These are phyloP conservation scores for Spialia ferax DNA, from an alignment of 2,888 invertebrate species.

Conservation along the genomic window DNA sequence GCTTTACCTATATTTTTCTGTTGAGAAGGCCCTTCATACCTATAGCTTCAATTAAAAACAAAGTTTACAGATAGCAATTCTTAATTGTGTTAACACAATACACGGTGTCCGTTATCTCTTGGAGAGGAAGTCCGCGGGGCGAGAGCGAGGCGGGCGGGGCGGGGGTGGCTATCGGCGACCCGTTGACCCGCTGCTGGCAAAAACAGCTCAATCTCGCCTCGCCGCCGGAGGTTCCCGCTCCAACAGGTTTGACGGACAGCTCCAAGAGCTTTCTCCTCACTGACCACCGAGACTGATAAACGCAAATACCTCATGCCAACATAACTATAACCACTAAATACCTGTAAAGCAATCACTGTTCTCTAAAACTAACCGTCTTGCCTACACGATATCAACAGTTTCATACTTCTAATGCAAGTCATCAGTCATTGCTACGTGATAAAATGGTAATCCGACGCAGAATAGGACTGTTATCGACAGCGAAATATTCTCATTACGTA, in stretches of 20 bases:
- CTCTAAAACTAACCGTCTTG: neutral
- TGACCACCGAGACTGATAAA: constrained; percentile 14
- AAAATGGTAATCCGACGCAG: constrained; percentile 2
- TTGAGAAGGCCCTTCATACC: no score
- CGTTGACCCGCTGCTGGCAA: constrained; percentile 38
- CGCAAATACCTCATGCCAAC: constrained; percentile 6
- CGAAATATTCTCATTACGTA: constrained; percentile 16
- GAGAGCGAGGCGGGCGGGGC: constrained; percentile 16
- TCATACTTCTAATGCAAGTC: neutral
- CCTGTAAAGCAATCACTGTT: neutral
- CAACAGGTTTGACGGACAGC: constrained; percentile 30
- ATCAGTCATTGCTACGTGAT: constrained; percentile 12
- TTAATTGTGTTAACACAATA: neutral
- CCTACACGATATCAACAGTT: neutral
- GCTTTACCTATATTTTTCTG: no score
- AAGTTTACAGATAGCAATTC: no score
- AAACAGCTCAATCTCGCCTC: constrained; percentile 37
- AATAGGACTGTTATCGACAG: constrained; percentile 12
- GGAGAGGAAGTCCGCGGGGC: constrained; percentile 23
- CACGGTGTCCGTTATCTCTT: constrained; percentile 18
- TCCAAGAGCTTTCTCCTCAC: constrained; percentile 25
- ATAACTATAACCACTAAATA: neutral
- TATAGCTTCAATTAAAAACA: no score
- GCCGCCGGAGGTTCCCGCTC: neutral
- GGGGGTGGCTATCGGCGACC: constrained; percentile 27